phyloP scores from a whole-genome alignment of 2,888 invertebrate genomes.

The Mythimna pallens region DNA sequence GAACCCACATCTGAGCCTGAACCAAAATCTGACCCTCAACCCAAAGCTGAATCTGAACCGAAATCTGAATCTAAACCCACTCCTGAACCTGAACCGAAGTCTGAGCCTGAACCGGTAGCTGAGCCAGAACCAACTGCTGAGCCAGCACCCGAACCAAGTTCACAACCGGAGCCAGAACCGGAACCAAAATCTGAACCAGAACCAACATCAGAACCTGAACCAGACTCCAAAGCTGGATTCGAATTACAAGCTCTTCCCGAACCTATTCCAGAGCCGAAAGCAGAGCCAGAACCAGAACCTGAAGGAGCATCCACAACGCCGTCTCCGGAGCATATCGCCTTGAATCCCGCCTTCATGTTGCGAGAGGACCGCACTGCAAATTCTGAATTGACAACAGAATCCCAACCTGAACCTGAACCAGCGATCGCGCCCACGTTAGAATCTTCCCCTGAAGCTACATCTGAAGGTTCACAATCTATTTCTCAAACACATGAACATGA shows the following conservation, averaged over 20 bases:
- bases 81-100: conserved; percentile 52
- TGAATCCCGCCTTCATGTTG: conserved; percentile 48
- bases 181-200: conserved; percentile 67
- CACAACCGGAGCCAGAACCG: conserved; percentile 59
- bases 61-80: conserved; percentile 58
- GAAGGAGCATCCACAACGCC: conserved; percentile 28
- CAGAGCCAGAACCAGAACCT: conserved; percentile 36
- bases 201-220: conserved; percentile 68
- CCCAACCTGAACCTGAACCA: conserved; percentile 46
- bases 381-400: conserved; percentile 22
- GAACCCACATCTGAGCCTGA: conserved; percentile 68
- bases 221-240: conserved; percentile 62
- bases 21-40: conserved; percentile 63
- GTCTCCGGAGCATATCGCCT: conserved; percentile 27
- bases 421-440: conserved; percentile 9
- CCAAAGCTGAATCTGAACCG: conserved; percentile 64
- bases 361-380: conserved; percentile 31
- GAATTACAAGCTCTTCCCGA: conserved; percentile 64
- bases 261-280: conserved; percentile 44
- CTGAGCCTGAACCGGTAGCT: conserved; percentile 42
- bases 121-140: conserved; percentile 55
- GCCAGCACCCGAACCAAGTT: conserved; percentile 54
- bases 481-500: conserved; percentile 74
- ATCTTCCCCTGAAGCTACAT: conserved; percentile 26
- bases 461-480: conserved; percentile 25